Evolutionary conservation across 2,113 vertebrate genomes (phyloP).

Genomic region (Callithrix jacchus): DNA sequence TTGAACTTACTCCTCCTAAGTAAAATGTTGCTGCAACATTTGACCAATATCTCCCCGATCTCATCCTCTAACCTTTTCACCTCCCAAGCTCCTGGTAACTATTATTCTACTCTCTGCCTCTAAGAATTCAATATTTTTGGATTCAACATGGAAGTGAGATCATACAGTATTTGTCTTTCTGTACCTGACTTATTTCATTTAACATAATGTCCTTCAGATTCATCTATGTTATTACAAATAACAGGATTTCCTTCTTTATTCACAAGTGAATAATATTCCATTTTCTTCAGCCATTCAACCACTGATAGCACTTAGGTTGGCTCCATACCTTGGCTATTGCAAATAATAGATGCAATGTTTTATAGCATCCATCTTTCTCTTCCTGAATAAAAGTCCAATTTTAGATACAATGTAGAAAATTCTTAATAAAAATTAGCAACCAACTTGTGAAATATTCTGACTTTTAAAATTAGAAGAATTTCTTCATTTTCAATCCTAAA

Average conservation of each 20-base stretch:
- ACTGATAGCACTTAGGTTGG: neutral
- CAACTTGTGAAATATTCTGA: slow-evolving; percentile 25
- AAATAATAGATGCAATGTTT: neutral
- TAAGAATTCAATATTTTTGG: neutral
- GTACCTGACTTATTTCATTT: neutral
- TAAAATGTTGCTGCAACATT: neutral
- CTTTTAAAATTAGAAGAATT: slow-evolving; percentile 28
- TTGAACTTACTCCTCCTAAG: neutral
- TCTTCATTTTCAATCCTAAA: slow-evolving; percentile 17
- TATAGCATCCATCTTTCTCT: neutral
- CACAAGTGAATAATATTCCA: neutral
- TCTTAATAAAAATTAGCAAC: slow-evolving; percentile 18
- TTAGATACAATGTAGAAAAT: neutral
- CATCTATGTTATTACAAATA: neutral
- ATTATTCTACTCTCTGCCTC: neutral
- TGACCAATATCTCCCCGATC: neutral
- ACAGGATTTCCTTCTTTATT: neutral
- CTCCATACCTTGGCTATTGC: neutral
- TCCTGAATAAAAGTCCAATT: neutral
- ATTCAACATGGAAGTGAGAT: neutral
- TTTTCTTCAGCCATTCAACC: neutral
- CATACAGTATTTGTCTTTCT: neutral
- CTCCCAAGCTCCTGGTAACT: too few species aligned
- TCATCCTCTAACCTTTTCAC: neutral
- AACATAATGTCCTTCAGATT: neutral